These are phyloP conservation scores for Mamestra configurata DNA, from an alignment of 1,140 invertebrate species.

Conservation along the genomic window DNA sequence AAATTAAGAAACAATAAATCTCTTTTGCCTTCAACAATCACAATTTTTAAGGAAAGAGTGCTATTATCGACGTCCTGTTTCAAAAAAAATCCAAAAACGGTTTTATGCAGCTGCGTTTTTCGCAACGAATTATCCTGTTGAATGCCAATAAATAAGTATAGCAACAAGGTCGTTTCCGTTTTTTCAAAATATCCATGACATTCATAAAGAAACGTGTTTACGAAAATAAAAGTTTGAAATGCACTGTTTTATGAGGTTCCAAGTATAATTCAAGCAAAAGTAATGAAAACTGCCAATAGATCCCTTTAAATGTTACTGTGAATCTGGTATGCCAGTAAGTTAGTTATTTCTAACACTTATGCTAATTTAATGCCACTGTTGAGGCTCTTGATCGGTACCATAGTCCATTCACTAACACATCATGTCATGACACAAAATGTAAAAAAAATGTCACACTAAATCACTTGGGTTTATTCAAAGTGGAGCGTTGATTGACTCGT, in stretches of 20 bases:
- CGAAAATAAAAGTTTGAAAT: neutral
- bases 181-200: conserved; percentile 1
- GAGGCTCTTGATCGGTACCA: neutral
- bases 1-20: too few relatives aligned
- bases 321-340: neutral
- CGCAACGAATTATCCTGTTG: neutral
- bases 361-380: neutral
- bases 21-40: neutral
- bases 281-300: neutral
- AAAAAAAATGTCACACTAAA: neutral
- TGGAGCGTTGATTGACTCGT: conserved; percentile 20
- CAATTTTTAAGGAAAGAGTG: neutral
- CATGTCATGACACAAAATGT: conserved; percentile 2
- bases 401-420: neutral
- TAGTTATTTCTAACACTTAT: conserved; percentile 8
- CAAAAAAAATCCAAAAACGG: neutral
- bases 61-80: neutral
- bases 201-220: neutral
- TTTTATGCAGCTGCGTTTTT: neutral
- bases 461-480: neutral
- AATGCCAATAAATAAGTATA: neutral
- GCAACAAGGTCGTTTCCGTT: neutral
- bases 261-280: neutral
- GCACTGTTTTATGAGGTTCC: neutral
- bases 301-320: neutral